Evolutionary conservation across 2,113 vertebrate genomes (phyloP), one percentile per base, ranked within the genome.

Genomic region (Circaetus cinerascens): DNA sequence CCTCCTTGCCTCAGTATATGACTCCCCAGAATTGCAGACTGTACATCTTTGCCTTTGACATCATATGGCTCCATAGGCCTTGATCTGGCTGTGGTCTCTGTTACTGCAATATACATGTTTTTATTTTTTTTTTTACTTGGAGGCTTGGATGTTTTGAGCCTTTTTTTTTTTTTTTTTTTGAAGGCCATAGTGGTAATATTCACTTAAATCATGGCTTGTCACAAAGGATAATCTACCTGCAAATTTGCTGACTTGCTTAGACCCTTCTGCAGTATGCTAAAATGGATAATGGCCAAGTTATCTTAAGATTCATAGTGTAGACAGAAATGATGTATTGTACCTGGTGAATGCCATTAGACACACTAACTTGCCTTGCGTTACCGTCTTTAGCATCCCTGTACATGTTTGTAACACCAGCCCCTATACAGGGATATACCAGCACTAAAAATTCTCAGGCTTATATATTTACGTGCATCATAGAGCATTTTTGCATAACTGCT

Each of bases 361-460:
- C 25, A 0, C 9, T 21, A 36, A 7, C 6, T 15, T 13, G 13
- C 46, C 14, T 21, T 13, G 38, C 0, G 1, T 85, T 66, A 32
- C 10, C 0, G 1, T 25, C 1, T 6, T 40, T 15, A 9, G 9
- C n/a, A 1, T 22, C 66, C 45, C 67, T 4, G 11, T 34, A 6
- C 4, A 0, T 10, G 16, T 29, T 15, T 21, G 29, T 48, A 9
- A 3, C 60, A 10, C 27, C 62, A 15, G 18, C 62, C 45, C 62
- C 27, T 5, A 29, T 53, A 5, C 15, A 0, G 0, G 1, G 30
- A 1, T 13, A 5, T 4, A 0, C 15, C 3, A 45, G 8, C 2
- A 4, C n/a, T 22, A 7, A 6, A 4, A 10, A 4, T 2, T 20
- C 40, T 7, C 2, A 6, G 27, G 18, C 17, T 40, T 7, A 2